A percentile compares a stretch with the other conserved stretches of the same genome.
phyloP scores from a whole-genome alignment of 2,888 invertebrate species.

The Scotopteryx bipunctaria region DNA sequence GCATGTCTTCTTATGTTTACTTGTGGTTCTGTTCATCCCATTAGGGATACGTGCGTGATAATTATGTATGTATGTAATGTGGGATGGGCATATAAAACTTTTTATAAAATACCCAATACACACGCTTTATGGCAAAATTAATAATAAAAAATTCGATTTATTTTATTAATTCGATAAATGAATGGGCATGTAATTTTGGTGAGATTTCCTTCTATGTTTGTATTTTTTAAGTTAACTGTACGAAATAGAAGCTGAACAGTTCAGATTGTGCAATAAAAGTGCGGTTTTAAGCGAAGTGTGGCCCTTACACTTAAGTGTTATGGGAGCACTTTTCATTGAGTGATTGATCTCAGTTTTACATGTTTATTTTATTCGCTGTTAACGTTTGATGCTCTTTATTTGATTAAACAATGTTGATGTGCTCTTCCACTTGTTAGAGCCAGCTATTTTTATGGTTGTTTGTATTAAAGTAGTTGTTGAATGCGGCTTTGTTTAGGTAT shows the following conservation, averaged over 20 bases:
- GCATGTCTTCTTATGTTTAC: too few relatives aligned
- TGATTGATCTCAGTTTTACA: slow-evolving; percentile 57
- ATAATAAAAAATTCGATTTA: too few relatives aligned
- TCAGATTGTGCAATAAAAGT: slow-evolving; percentile 1
- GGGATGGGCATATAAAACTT: too few relatives aligned
- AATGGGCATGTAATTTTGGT: too few relatives aligned
- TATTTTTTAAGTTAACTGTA: too few relatives aligned
- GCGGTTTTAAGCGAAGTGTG: slow-evolving; percentile 13
- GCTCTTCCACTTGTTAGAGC: slow-evolving; percentile 23
- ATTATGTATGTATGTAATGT: too few relatives aligned
- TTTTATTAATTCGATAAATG: too few relatives aligned
- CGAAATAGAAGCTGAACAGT: slow-evolving; percentile 3
- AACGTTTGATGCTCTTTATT: slow-evolving; percentile 51
- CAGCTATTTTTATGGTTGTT: slow-evolving; percentile 23
- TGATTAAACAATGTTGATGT: slow-evolving; percentile 54
- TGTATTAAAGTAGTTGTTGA: slow-evolving; percentile 2
- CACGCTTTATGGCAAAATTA: too few relatives aligned
- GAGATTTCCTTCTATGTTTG: too few relatives aligned
- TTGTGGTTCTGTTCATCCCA: too few relatives aligned
- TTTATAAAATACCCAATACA: too few relatives aligned
- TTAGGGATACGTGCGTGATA: too few relatives aligned
- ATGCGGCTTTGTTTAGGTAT: slow-evolving; percentile 9
- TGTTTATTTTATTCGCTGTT: slow-evolving; percentile 47
- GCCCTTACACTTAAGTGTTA: slow-evolving; percentile 47
- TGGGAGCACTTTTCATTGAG: slow-evolving; percentile 47